Percentiles rank a stretch among this genome's conserved stretches.
Conservation (phyloP, 2,113 vertebrate species). For the Proterorhinus semilunaris region DNA sequence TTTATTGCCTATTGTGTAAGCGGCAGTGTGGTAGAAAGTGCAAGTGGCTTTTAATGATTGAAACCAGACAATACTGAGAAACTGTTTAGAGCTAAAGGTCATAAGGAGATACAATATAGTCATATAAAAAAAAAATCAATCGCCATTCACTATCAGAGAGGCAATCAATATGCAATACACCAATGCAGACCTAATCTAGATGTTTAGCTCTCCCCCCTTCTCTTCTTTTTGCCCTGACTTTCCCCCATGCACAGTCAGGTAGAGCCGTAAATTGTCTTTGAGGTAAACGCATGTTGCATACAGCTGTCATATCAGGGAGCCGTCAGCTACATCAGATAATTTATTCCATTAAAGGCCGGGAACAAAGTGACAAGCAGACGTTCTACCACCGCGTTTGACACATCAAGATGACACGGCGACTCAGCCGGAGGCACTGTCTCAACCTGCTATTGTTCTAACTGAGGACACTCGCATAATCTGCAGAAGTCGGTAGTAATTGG, state of each 20-base stretch:
- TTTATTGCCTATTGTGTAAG: slow-evolving; percentile 13
- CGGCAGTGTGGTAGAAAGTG: background rate
- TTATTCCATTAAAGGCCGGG: slow-evolving; percentile 56
- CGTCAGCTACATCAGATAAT: slow-evolving; percentile 42
- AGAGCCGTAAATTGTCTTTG: slow-evolving; percentile 37
- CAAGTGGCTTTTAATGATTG: slow-evolving; percentile 20
- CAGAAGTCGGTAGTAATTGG: background rate
- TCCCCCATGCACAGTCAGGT: slow-evolving; percentile 23
- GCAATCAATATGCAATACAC: background rate
- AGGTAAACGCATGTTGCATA: slow-evolving; percentile 30
- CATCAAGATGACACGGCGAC: slow-evolving; percentile 46
- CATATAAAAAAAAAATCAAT: too few species aligned
- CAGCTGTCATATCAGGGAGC: slow-evolving; percentile 36
- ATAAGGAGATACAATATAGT: background rate
- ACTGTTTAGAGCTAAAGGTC: slow-evolving; percentile 14
- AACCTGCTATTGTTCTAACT: slow-evolving; percentile 9
- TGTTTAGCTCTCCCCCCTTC: slow-evolving; percentile 9
- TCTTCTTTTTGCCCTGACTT: slow-evolving; percentile 5
- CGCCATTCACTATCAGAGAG: background rate
- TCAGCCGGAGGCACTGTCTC: slow-evolving; percentile 39
- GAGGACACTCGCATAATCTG: background rate
- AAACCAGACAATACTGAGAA: slow-evolving; percentile 19
- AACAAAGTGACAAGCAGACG: slow-evolving; percentile 47
- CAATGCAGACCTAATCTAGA: background rate
- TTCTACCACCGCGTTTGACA: slow-evolving; percentile 25